These are phyloP conservation scores for Girardinus metallicus DNA, from an alignment of 2,797 vertebrate genomes.

Conservation along the genomic window DNA sequence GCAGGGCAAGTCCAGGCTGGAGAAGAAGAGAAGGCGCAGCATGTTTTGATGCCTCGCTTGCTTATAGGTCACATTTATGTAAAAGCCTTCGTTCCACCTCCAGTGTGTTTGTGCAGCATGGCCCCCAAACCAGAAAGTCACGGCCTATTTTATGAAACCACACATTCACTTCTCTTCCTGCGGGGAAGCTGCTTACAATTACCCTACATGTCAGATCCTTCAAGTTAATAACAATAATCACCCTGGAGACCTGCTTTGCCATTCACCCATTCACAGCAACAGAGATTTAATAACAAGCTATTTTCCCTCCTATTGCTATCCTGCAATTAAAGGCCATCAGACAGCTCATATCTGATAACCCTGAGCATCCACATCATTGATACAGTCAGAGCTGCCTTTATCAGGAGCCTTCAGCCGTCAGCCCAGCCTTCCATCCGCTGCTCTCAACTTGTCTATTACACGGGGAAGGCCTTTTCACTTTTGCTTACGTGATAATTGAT, in stretches of 20 bases:
- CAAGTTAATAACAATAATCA: constrained; percentile 80
- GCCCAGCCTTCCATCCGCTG: constrained; percentile 43
- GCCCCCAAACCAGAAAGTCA: constrained; percentile 12
- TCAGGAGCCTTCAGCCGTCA: constrained; percentile 62
- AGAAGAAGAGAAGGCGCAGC: neutral
- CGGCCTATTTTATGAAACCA: constrained; percentile 44
- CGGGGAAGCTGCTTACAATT: constrained; percentile 68
- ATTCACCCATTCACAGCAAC: constrained; percentile 61
- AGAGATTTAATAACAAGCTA: constrained; percentile 72
- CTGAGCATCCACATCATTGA: constrained; percentile 51
- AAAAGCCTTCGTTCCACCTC: neutral
- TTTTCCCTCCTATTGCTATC: constrained; percentile 66
- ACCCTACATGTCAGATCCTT: constrained; percentile 72
- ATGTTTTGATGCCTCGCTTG: constrained; percentile 3
- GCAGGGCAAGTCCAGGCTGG: constrained; percentile 21
- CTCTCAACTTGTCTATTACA: constrained; percentile 63
- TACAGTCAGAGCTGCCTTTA: constrained; percentile 61
- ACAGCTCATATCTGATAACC: constrained; percentile 70
- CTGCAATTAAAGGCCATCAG: constrained; percentile 80
- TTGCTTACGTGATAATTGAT: constrained; percentile 78
- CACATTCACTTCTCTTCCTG: constrained; percentile 47
- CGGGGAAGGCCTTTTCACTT: constrained; percentile 69
- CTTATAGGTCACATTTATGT: neutral
- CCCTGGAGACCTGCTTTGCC: constrained; percentile 60
- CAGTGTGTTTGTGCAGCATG: constrained; percentile 11